These are phyloP conservation scores for Hemiprocne comata DNA, from an alignment of 2,113 vertebrate species.

Conservation along the genomic window DNA sequence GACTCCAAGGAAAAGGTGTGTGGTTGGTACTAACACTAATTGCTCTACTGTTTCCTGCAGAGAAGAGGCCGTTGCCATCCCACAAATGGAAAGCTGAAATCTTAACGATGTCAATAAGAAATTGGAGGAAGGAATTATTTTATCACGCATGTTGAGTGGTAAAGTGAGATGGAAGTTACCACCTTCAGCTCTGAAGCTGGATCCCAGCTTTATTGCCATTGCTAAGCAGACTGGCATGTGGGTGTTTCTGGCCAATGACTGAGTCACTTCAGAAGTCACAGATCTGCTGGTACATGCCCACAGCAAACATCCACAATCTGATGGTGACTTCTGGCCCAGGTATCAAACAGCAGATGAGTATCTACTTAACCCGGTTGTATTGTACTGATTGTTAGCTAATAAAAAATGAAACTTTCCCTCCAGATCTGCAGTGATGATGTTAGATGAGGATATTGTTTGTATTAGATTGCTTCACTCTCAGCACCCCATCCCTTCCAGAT, in stretches of 20 bases:
- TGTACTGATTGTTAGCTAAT: background rate
- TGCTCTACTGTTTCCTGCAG: background rate
- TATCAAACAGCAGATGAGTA: background rate
- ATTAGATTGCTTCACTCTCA: background rate
- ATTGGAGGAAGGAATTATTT: background rate
- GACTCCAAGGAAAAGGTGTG: background rate
- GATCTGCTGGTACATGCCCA: background rate
- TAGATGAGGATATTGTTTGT: slow-evolving; percentile 17
- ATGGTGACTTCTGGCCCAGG: background rate
- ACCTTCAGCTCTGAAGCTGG: background rate
- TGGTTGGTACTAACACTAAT: background rate
- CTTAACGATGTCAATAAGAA: background rate
- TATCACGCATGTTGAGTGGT: background rate
- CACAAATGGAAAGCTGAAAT: slow-evolving; percentile 24
- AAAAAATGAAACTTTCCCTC: slow-evolving; percentile 1
- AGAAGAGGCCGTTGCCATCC: background rate
- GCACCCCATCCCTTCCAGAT: slow-evolving; percentile 5
- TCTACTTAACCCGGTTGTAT: background rate
- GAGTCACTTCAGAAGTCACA: background rate
- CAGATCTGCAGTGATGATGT: background rate
- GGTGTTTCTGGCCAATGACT: background rate
- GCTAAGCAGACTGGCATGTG: background rate
- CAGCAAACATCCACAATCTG: background rate
- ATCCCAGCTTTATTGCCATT: background rate
- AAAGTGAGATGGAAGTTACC: background rate